These are phyloP conservation scores for Nycteola revayana DNA, from an alignment of 2,888 invertebrate genomes.

Conservation along the genomic window DNA sequence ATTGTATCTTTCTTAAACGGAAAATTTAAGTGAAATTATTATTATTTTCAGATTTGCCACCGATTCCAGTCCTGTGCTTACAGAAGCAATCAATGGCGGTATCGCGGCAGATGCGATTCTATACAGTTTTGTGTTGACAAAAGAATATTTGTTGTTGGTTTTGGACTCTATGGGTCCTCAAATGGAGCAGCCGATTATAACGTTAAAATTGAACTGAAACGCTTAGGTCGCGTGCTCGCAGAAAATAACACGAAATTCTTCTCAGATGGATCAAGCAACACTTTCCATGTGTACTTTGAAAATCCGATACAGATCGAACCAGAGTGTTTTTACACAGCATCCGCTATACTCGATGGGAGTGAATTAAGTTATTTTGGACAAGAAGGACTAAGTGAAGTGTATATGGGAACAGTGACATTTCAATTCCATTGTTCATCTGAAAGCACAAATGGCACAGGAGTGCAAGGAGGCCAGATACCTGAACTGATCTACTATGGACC, in stretches of 20 bases:
- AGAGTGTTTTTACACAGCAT: conserved; percentile 96
- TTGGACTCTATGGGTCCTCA: conserved; percentile 97
- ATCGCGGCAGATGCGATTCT: conserved; percentile 97
- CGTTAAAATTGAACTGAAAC: conserved; percentile 96
- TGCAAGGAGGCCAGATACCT: conserved; percentile 98
- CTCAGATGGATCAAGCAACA: conserved; percentile 97
- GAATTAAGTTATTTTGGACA: conserved; percentile 98
- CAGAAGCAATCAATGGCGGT: conserved; percentile 98
- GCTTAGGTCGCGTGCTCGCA: conserved; percentile 92
- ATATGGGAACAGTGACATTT: conserved; percentile 95
- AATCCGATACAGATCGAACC: conserved; percentile 95
- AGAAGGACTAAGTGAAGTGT: conserved; percentile 97
- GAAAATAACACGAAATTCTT: conserved; percentile 97
- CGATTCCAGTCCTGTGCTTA: conserved; percentile 98
- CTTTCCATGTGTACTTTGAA: conserved; percentile 92
- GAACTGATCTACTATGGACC: conserved; percentile 98
- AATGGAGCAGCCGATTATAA: conserved; percentile 97
- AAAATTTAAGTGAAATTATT: too few relatives aligned
- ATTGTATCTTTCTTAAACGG: too few relatives aligned
- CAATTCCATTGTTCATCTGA: conserved; percentile 99
- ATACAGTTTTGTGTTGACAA: conserved; percentile 98
- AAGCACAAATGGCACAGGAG: conserved; percentile 98
- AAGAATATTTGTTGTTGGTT: conserved; percentile 97
- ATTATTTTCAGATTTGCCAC: conserved; percentile 92
- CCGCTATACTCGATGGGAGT: conserved; percentile 96